Base-by-base conservation (phyloP, 2,797 vertebrate genomes). In the Hyperoplus lanceolatus region DNA sequence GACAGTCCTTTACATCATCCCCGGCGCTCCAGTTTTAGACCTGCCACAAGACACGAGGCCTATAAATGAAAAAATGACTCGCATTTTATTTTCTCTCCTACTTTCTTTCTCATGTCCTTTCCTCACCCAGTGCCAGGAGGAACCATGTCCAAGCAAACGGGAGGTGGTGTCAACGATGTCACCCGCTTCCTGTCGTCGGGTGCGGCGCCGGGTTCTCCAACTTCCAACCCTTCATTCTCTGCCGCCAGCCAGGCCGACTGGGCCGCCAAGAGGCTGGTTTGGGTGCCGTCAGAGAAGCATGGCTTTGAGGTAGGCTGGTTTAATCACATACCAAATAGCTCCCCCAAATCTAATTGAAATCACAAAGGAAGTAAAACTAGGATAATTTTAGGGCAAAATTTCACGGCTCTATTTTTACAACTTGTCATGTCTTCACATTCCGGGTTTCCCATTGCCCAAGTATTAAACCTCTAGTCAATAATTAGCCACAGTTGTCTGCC, bases 281-380 rank as follows among this genome's bases (percentile, higher is more conserved):
- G 97, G 97, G 97, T 98, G 83, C 97, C 97, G 0, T 98, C 97
- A 0, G 97, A 97, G 91, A 96, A 97, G 72, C 96, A 97, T 12
- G 97, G 97, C 50, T 98, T 98, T 50, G 97, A 98, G 96, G 96
- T 96, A 82, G 94, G 89, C 65, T 9, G 39, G 36, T 41, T 45
- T 50, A 46, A 36, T 42, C 10, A 36, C 10, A 36, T 29, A 7
- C 54, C 29, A 13, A 53, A 53, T 36, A 5, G 18, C 18, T 16
- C 62, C 59, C 39, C 9, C 42, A 39, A 60, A 46, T 67, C 8
- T 64, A 13, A 49, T 13, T 45, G 6, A 53, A 54, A 58, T 38
- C 6, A 11, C 1, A 46, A 11, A 2, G 53, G 16, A 38, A n/a
- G 6, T 48, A 4, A 46, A 15, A 62, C 21, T n/a, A 42, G 36